Evolutionary conservation across 2,797 vertebrate genomes (phyloP).

Genomic region (Aulostomus chinensis): DNA sequence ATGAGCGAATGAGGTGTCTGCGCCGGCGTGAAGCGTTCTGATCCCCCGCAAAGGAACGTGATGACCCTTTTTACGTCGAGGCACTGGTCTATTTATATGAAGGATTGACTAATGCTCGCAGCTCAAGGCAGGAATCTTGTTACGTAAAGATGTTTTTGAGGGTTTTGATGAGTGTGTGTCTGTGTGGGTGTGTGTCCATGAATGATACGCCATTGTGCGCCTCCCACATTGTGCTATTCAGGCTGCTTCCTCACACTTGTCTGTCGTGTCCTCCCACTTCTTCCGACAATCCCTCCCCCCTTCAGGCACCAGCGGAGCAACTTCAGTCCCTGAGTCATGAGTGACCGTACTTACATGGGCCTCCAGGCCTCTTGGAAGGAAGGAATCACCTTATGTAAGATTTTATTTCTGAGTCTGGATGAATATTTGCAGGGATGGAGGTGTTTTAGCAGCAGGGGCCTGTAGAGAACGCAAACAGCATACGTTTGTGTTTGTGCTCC

Average conservation of each 20-base stretch:
- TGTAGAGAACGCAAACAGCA: slow-evolving; percentile 1
- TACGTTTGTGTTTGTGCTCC: too few species aligned
- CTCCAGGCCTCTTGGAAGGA: slow-evolving; percentile 11
- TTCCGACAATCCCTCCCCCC: slow-evolving; percentile 51
- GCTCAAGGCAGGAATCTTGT: slow-evolving; percentile 45
- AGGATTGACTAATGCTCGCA: slow-evolving; percentile 23
- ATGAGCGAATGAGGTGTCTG: too few species aligned
- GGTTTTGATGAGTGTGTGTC: slow-evolving; percentile 37
- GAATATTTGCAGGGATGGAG: slow-evolving; percentile 5
- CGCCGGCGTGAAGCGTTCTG: too few species aligned
- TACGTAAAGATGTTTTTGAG: slow-evolving; percentile 40
- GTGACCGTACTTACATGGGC: slow-evolving; percentile 48
- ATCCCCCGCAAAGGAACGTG: too few species aligned
- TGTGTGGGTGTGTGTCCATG: slow-evolving; percentile 46
- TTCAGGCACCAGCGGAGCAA: slow-evolving; percentile 48
- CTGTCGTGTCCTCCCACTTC: slow-evolving; percentile 71
- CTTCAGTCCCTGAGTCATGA: slow-evolving; percentile 57
- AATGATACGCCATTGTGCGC: slow-evolving; percentile 42
- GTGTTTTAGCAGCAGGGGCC: slow-evolving; percentile 10
- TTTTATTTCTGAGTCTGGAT: slow-evolving; percentile 5
- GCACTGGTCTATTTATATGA: slow-evolving; percentile 49
- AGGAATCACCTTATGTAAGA: slow-evolving; percentile 43
- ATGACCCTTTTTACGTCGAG: too few species aligned
- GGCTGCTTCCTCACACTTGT: slow-evolving; percentile 49
- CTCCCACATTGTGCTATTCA: slow-evolving; percentile 64